A percentile compares a stretch with the other conserved stretches of the same genome.
Evolutionary conservation across 2,888 invertebrate genomes (phyloP).

Genomic region (Dicyrtomina minuta): DNA sequence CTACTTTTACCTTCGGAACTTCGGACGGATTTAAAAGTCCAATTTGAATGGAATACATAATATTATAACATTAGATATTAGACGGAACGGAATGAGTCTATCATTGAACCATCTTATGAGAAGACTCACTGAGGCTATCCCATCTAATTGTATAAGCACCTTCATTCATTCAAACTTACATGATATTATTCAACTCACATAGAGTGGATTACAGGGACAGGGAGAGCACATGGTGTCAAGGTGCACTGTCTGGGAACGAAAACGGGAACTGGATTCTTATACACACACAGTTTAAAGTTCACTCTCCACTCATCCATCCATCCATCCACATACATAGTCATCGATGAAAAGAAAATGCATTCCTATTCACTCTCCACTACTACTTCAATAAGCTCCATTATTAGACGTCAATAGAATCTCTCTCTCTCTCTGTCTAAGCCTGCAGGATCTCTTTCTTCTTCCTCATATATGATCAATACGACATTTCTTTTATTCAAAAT

Average conservation of each 20-base stretch:
- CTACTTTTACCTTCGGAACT: not conserved
- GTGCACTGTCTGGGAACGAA: not conserved
- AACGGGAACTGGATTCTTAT: not conserved
- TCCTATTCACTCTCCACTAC: constrained; percentile 19
- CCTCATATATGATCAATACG: constrained; percentile 8
- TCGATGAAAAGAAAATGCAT: constrained; percentile 26
- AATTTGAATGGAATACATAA: constrained; percentile 12
- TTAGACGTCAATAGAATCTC: not conserved
- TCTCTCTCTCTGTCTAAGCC: constrained; percentile 19
- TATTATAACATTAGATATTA: too few relatives aligned
- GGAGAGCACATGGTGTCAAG: constrained; percentile 22
- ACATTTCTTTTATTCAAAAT: constrained; percentile 16
- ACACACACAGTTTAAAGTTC: not conserved
- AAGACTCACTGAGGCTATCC: constrained; percentile 10
- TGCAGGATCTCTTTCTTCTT: constrained; percentile 27
- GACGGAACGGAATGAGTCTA: too few relatives aligned
- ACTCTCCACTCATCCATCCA: not conserved
- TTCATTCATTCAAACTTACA: too few relatives aligned
- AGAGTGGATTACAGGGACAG: not conserved
- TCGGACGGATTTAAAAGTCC: constrained; percentile 7
- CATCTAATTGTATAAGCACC: constrained; percentile 22
- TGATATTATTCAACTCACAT: not conserved
- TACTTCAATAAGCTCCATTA: constrained; percentile 22
- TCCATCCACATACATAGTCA: not conserved
- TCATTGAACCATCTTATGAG: constrained; percentile 17